These are phyloP conservation scores for Ascaphus truei DNA, from an alignment of 2,113 vertebrate genomes.

Conservation along the genomic window DNA sequence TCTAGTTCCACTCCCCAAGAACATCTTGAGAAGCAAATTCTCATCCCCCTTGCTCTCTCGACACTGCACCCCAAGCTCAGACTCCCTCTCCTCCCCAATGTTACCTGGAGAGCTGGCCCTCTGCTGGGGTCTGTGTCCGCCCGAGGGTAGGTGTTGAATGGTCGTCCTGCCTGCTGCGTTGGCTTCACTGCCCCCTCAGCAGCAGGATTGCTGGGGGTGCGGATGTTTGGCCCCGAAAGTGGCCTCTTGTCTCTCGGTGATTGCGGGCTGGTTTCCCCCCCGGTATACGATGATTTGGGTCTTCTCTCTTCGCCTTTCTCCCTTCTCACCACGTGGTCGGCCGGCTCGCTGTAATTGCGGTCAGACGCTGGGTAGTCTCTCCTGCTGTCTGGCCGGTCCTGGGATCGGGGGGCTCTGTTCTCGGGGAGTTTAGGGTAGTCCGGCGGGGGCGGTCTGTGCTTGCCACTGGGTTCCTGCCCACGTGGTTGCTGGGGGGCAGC, in stretches of 20 bases:
- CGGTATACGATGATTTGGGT: slow-evolving; percentile 75
- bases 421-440: slow-evolving; percentile 29
- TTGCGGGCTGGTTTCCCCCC: slow-evolving; percentile 62
- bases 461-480: slow-evolving; percentile 65
- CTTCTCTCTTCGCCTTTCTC: slow-evolving; percentile 67
- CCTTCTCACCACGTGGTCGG: slow-evolving; percentile 56
- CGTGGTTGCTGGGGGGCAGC: slow-evolving; percentile 64
- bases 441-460: slow-evolving; percentile 20
- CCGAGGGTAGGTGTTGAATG: slow-evolving; percentile 90
- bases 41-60: too few relatives aligned
- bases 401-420: background rate
- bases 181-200: slow-evolving; percentile 67
- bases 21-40: too few relatives aligned
- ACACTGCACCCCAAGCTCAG: too few relatives aligned
- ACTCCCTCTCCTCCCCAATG: too few relatives aligned
- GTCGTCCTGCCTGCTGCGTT: slow-evolving; percentile 67
- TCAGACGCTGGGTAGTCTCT: slow-evolving; percentile 6
- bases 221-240: slow-evolving; percentile 82
- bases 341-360: slow-evolving; percentile 35
- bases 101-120: slow-evolving; percentile 73
- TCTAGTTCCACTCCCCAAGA: too few relatives aligned
- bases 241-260: slow-evolving; percentile 83
- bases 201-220: slow-evolving; percentile 68
- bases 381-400: slow-evolving; percentile 28
- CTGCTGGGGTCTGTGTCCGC: slow-evolving; percentile 74